A percentile compares a stretch with the other conserved stretches of the same genome.
Conservation (phyloP, 2,888 invertebrate species). For the Blastobasis lacticolella region DNA sequence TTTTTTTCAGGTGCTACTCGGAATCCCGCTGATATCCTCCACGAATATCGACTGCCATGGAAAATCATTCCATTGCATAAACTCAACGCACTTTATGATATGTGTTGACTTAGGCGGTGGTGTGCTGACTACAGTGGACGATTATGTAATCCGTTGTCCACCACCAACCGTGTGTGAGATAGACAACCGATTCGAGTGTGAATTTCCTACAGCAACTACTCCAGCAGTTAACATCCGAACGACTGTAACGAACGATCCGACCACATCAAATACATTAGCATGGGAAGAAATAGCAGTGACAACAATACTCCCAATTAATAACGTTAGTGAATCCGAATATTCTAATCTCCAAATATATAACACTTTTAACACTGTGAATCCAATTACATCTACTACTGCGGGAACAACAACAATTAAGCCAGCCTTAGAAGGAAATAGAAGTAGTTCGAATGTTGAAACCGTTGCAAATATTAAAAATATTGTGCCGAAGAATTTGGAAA, state of each 20-base stretch:
- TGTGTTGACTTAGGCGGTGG: conserved; percentile 63
- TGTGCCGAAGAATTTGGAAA: no score
- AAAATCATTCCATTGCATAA: conserved; percentile 61
- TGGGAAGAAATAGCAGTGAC: conserved; percentile 6
- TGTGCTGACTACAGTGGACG: conserved; percentile 50
- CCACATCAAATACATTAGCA: conserved; percentile 8
- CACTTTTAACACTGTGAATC: neutral
- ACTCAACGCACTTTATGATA: conserved; percentile 63
- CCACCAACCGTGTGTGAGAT: conserved; percentile 41
- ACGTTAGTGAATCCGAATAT: conserved; percentile 3
- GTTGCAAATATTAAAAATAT: no score
- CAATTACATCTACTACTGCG: neutral
- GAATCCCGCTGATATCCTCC: conserved; percentile 29
- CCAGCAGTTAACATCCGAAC: conserved; percentile 7
- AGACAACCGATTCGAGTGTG: conserved; percentile 54
- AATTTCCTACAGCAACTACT: conserved; percentile 31
- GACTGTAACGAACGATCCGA: conserved; percentile 14
- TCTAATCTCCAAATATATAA: neutral
- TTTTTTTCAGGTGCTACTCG: conserved; percentile 39
- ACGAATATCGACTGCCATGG: conserved; percentile 56
- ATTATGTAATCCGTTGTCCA: conserved; percentile 53
- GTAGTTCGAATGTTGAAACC: no score
- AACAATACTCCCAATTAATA: neutral
- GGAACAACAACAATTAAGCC: neutral
- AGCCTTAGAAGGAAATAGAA: no score